Evolutionary conservation across 1,140 invertebrate species (phyloP), one percentile per base, ranked within the genome.

Genomic region (Drosophila pseudoobscura): DNA sequence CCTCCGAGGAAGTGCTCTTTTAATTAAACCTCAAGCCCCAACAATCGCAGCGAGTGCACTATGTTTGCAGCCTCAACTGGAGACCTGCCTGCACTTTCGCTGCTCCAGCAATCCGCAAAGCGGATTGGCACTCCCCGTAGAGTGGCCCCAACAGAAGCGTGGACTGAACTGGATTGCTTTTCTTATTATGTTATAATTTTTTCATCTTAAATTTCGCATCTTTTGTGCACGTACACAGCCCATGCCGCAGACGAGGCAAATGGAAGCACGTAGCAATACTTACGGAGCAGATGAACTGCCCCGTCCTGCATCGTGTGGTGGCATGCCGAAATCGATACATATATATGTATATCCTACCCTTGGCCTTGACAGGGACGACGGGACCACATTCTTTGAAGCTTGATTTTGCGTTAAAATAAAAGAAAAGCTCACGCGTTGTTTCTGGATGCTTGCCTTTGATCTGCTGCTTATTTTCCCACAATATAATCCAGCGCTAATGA

Each of bases 191-290:
- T 45, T 24, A 29, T 29, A 13, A 9, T 8, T 53, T 35, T 39
- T 13, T 39, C 35, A 31, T 60, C 24, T 20, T 9, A 45, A 15
- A 62, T 43, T 49, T 72, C 47, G 44, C 68, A 61, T 72, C 58
- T 60, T 52, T 54, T 41, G 20, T 39, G 46, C 70, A 73, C 68
- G 70, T 63, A 63, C 68, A 43, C 58, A 17, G 39, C 29, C 13
- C 52, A 63, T 56, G 45, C 54, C 17, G 26, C 29, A 29, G 56
- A 50, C 31, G 51, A 9, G 22, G 31, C 11, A 29, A 45, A 63
- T 73, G 53, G 54, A 73, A 61, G 73, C 70, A 73, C 69, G 70
- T 73, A 61, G 24, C 20, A 73, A 64, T 74, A 39, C 58, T 51
- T 63, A 20, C 45, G n/a, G 11, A 4, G 3, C 24, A 56, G 31